Percentiles rank a stretch among this genome's conserved stretches.
phyloP scores from a whole-genome alignment of 2,888 invertebrate species.

The Hoplodrina blanda region DNA sequence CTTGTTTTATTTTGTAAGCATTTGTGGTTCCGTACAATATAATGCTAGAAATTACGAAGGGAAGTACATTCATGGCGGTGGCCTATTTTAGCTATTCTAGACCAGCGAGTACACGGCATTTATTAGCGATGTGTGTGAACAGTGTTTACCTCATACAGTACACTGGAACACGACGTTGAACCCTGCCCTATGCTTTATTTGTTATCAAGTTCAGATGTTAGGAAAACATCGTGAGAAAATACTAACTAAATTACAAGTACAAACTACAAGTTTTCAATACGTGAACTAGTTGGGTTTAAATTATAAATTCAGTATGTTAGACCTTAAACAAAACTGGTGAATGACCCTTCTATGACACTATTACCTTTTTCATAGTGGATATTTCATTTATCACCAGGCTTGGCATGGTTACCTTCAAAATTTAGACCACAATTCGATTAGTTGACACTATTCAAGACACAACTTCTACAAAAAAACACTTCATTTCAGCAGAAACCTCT shows the following conservation, averaged over 20 bases:
- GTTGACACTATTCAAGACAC: no score
- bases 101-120: constrained; percentile 43
- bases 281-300: background rate
- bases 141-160: constrained; percentile 39
- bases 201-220: constrained; percentile 51
- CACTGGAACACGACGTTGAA: constrained; percentile 53
- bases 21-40: constrained; percentile 6
- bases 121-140: constrained; percentile 54
- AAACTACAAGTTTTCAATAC: background rate
- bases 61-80: background rate
- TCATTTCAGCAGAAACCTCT: no score
- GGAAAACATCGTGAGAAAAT: constrained; percentile 55
- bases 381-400: background rate
- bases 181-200: constrained; percentile 57
- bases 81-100: constrained; percentile 37
- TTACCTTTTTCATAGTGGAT: background rate
- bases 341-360: background rate
- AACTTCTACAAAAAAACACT: no score
- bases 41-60: background rate
- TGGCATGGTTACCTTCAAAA: background rate
- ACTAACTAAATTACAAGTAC: constrained; percentile 25
- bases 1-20: background rate
- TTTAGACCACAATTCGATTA: no score
- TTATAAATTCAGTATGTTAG: background rate
- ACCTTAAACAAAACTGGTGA: background rate